These are phyloP conservation scores for Aphidius ervi DNA, from an alignment of 1,140 invertebrate genomes.

Conservation along the genomic window DNA sequence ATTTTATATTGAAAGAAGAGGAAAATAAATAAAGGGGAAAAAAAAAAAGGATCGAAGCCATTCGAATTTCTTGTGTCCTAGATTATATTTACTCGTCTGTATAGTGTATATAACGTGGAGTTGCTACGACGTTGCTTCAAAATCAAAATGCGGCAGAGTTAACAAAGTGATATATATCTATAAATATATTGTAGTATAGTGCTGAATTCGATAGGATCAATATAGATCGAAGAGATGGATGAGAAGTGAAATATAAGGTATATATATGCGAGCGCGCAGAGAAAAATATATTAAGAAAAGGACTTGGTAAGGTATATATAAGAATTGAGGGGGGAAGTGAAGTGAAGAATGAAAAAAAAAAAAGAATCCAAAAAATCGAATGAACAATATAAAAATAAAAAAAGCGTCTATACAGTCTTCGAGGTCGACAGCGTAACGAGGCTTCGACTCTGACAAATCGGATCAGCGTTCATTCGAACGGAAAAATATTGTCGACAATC, in stretches of 20 bases:
- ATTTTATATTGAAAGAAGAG: no score
- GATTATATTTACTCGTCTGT: no score
- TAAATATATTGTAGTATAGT: slow-evolving; percentile 1
- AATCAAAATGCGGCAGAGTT: not conserved
- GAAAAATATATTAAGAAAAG: no score
- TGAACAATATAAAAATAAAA: not conserved
- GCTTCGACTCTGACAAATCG: slow-evolving; percentile 26
- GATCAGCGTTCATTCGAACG: slow-evolving; percentile 25
- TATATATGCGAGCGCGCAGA: not conserved
- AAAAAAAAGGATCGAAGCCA: no score
- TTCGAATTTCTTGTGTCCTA: no score
- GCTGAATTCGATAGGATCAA: slow-evolving; percentile 23
- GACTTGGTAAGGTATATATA: not conserved
- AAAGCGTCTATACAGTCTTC: slow-evolving; percentile 13
- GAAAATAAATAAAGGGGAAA: no score
- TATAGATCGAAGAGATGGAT: slow-evolving; percentile 14
- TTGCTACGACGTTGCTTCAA: no score
- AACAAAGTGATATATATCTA: slow-evolving; percentile 19
- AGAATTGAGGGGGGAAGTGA: not conserved
- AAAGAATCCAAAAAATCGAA: not conserved
- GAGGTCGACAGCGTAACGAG: slow-evolving; percentile 23
- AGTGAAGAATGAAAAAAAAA: not conserved
- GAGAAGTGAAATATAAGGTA: slow-evolving; percentile 1
- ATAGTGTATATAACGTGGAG: no score
- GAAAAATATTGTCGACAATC: slow-evolving; percentile 24